A percentile compares a stretch with the other conserved stretches of the same genome.
Conservation (phyloP, 2,113 vertebrate genomes). For the Misgurnus anguillicaudatus region DNA sequence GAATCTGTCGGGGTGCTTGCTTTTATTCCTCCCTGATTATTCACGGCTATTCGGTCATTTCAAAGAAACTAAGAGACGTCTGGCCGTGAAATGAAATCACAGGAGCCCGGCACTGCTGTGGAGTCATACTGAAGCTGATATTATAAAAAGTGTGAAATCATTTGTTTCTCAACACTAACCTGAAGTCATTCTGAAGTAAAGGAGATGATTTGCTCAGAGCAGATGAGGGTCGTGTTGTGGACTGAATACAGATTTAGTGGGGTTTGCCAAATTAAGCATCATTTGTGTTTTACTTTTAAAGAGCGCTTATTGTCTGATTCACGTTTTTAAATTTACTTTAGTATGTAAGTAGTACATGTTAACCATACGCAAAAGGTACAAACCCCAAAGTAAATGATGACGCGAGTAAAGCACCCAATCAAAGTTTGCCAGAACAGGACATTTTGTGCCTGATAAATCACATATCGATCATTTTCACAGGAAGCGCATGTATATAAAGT, state of each 20-base stretch:
- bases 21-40: conserved; percentile 55
- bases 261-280: conserved; percentile 4
- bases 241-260: conserved; percentile 8
- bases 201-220: conserved; percentile 24
- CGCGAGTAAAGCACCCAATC: neutral
- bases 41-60: conserved; percentile 39
- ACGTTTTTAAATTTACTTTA: too few relatives aligned
- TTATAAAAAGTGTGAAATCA: conserved; percentile 24
- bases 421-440: neutral
- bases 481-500: neutral
- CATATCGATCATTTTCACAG: neutral
- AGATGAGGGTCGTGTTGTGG: neutral
- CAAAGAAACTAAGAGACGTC: conserved; percentile 28
- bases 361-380: too few relatives aligned
- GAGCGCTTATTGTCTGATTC: too few relatives aligned
- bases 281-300: neutral
- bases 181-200: conserved; percentile 11
- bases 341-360: too few relatives aligned
- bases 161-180: conserved; percentile 28
- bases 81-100: conserved; percentile 49
- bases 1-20: conserved; percentile 58
- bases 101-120: conserved; percentile 23
- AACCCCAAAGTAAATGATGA: too few relatives aligned
- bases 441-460: too few relatives aligned
- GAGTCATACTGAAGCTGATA: conserved; percentile 25